Conservation (phyloP, 2,888 invertebrate species). For the Nephrotoma guestfalica region DNA sequence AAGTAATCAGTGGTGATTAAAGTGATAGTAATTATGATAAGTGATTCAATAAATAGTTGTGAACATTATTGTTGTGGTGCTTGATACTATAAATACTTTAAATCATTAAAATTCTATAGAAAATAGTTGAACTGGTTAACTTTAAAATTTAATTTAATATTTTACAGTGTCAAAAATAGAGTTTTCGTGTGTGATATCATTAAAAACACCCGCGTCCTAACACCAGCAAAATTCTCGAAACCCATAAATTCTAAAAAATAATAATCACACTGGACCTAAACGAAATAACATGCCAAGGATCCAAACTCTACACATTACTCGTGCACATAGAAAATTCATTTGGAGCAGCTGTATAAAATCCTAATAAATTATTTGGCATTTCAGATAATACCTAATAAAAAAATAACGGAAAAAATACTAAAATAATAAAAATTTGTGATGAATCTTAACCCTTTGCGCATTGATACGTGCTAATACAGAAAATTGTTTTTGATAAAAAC, state of each 20-base stretch:
- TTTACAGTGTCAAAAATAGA: too few relatives aligned
- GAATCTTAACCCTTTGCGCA: neutral
- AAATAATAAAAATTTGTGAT: neutral
- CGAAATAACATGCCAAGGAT: neutral
- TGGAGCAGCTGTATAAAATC: neutral
- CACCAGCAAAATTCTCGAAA: too few relatives aligned
- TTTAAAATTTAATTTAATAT: too few relatives aligned
- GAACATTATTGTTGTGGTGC: too few relatives aligned
- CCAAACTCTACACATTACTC: neutral
- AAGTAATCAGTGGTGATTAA: too few relatives aligned
- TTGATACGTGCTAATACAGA: neutral
- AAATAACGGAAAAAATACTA: neutral
- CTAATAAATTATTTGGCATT: neutral
- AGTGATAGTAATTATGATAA: too few relatives aligned
- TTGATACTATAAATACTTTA: too few relatives aligned
- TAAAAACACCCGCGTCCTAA: too few relatives aligned
- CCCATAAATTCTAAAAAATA: neutral
- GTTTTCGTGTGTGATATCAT: too few relatives aligned
- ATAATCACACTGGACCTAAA: neutral
- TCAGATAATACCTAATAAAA: neutral
- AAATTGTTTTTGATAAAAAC: neutral
- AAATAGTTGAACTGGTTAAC: too few relatives aligned
- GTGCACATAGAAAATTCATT: neutral
- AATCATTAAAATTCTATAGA: too few relatives aligned
- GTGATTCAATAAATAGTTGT: too few relatives aligned